Evolutionary conservation across 2,888 invertebrate genomes (phyloP), one percentile per base, ranked within the genome.

Genomic region (Acanthacorydalis orientalis): DNA sequence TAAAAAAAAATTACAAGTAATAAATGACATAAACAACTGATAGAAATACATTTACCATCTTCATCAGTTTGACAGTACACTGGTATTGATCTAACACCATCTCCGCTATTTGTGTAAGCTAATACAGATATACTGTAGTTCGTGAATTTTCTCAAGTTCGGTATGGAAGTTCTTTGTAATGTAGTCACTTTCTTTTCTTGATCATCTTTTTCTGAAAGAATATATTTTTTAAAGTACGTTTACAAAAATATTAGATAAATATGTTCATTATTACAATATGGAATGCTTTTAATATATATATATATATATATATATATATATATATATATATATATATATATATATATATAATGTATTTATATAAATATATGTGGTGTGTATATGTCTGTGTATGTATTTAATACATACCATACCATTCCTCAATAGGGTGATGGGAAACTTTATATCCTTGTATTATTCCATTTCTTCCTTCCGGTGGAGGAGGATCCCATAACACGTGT

Each of bases 121-220:
- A 88, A 72, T 34, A 90, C 88, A 54, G 88, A 84, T 46, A 93
- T 83, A 34, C 90, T 90, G 64, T 93, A 93, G 69, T 93, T 93
- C 32, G 91, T 90, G 66, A 80, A 90, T 57, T 88, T 83, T 58
- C 81, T 76, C 48, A 92, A 69, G 43, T 83, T 83, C 49, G 81
- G 80, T 51, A 89, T 70, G 2, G 78, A 78, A 33, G 83, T 80
- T 51, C 80, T 76, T 35, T 80, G 60, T 2, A 78, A 77, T 3
- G 76, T 74, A 54, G 83, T 80, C 55, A 79, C 78, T 62, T 87
- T 88, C n/a, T 80, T 80, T 55, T 80, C 77, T 55, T 79, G 78
- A 50, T 80, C 80, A 68, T 82, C 81, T 32, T 46, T 47, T 43
- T 49, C 43, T 49, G 32, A 6, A 23, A 23, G 2, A 23, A 6